Base-by-base conservation (phyloP, 2,888 invertebrate species). In the Stenurella melanura region DNA sequence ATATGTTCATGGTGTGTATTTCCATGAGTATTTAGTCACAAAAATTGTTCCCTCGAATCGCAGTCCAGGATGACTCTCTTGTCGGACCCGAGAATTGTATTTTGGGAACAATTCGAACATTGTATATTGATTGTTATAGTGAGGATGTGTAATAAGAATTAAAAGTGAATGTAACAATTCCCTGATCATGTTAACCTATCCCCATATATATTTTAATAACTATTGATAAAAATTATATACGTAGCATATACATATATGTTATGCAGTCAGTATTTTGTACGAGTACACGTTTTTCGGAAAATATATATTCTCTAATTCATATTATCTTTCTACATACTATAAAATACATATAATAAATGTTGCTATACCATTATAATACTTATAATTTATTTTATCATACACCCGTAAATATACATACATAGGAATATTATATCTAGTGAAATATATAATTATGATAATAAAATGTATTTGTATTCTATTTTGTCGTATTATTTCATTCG, bases 371-470 rank as follows among this genome's bases (percentile, higher is more conserved):
- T 89, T 88, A 87, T 87, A 87, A 88, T 89, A 89, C 87, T 88
- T 88, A 81, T 77, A 86, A 87, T 89, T 89, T 89, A 89, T 89
- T 89, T 89, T 89, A 89, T 89, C 89, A 89, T 88, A 90, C 89
- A 89, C 89, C 87, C 86, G 86, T 89, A 88, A 89, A 87, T 87
- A 88, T 88, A 89, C 87, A 89, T 87, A 83, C 86, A 88, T 90
- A 89, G 89, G 87, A 87, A 88, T 89, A 87, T 87, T 87, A 89
- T 89, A 89, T 88, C 89, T 89, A 90, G 90, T 88, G 86, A 89
- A 89, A 89, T 89, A 89, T 90, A 90, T 89, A 88, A 89, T 89
- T 89, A 89, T 88, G 88, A 89, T 89, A 90, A 89, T 89, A 89
- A 89, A 89, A 88, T 89, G 89, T 89, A 90, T 90, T 90, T 90